Base-by-base conservation (phyloP, 23 tunicate genomes). In the Corella eumyota region DNA sequence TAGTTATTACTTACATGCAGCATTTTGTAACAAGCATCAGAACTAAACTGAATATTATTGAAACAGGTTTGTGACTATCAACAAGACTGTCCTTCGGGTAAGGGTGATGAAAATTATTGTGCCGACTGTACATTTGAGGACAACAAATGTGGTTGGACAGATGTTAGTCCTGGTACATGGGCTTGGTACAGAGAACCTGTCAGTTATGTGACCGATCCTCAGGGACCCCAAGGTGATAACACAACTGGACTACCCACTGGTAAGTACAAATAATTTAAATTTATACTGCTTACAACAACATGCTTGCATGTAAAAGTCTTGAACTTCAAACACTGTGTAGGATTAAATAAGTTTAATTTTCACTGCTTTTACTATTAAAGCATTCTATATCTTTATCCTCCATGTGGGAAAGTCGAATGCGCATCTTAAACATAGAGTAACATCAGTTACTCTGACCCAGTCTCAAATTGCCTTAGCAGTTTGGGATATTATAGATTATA, bases 91-190 rank as follows among this genome's bases (percentile, higher is more conserved):
- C 96, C 96, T 15, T 45, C 32, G 49, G 71, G 80, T 23, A 50
- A 2, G 28, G 78, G 78, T 30, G 96, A 88, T 68, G 96, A 88
- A 48, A 60, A 69, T 5, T 34, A 26, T 24, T 88, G 96, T 61
- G 88, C 83, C 2, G 66, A 75, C 21, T 88, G 96, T 44, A 58
- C 71, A 1, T 88, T 88, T 63, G 96, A 88, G 62, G 34, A n/a
- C 3, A 71, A 59, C 34, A 79, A 45, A 19, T 88, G 96, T 50
- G 96, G 96, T 6, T 88, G 96, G 96, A 79, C 68, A 9, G 96
- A 88, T 44, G 79, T 73, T 6, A 78, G 88, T 36, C 34, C 71
- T 7, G 96, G 96, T 0, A 69, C 79, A 7, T 79, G 83, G 83
- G 96, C 83, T 9, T 88, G 88, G 88, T 65, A 81, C 64, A 52